These are phyloP conservation scores for Drosophila murphyi DNA, from an alignment of 1,140 invertebrate genomes.

Conservation along the genomic window DNA sequence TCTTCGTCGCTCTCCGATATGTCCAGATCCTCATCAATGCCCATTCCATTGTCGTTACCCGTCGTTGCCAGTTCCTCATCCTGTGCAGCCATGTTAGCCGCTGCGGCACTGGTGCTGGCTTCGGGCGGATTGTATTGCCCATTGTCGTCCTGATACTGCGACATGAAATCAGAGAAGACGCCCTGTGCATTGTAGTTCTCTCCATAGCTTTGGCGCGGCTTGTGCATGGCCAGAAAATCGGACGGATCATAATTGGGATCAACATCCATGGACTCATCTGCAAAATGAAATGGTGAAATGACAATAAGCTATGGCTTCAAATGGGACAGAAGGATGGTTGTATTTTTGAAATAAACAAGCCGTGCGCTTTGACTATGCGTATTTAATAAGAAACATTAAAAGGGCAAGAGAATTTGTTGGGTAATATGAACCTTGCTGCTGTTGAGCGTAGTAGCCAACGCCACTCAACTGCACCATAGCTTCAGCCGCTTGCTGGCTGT, in stretches of 20 bases:
- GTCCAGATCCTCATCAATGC: constrained; percentile 90
- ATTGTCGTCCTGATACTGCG: constrained; percentile 61
- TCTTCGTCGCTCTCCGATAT: constrained; percentile 93
- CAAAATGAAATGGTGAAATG: constrained; percentile 24
- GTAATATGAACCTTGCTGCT: constrained; percentile 85
- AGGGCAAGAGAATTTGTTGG: constrained; percentile 28
- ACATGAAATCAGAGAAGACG: constrained; percentile 66
- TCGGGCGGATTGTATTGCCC: constrained; percentile 54
- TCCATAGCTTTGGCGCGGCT: constrained; percentile 49
- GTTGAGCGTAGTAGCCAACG: constrained; percentile 88
- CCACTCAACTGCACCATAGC: constrained; percentile 94
- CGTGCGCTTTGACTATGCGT: constrained; percentile 14
- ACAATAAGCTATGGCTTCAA: constrained; percentile 9
- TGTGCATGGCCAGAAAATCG: constrained; percentile 88
- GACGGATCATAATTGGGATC: constrained; percentile 95
- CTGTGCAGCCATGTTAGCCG: constrained; percentile 19
- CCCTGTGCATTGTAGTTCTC: constrained; percentile 46
- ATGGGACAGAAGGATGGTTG: neutral
- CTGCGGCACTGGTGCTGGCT: constrained; percentile 51
- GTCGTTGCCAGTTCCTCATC: constrained; percentile 41
- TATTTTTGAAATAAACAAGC: constrained; percentile 1
- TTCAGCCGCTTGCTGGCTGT: constrained; percentile 92
- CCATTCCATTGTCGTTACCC: constrained; percentile 62
- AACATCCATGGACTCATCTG: constrained; percentile 91
- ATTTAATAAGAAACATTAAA: constrained; percentile 15